Percentiles rank a stretch among this genome's conserved stretches.
These are phyloP conservation scores for Erythrocercus mccallii DNA, from an alignment of 2,113 vertebrate genomes.

Conservation along the genomic window DNA sequence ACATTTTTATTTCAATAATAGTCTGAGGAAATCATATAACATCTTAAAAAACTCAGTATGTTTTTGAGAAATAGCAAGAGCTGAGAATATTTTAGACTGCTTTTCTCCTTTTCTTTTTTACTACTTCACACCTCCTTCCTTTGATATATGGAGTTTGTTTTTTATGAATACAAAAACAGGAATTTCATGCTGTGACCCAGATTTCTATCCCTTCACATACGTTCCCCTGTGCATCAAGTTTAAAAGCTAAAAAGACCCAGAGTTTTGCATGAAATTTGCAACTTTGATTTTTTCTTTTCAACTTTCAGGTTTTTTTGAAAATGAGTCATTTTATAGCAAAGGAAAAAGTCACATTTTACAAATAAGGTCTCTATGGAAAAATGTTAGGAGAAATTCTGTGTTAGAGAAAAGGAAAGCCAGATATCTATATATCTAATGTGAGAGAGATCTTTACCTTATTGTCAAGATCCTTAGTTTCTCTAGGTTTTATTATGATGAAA, in stretches of 20 bases:
- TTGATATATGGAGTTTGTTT: conserved; percentile 60
- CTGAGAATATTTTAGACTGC: conserved; percentile 36
- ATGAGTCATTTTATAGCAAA: conserved; percentile 39
- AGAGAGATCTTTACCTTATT: neutral
- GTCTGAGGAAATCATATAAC: neutral
- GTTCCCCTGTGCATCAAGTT: conserved; percentile 62
- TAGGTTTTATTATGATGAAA: neutral
- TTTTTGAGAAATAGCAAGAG: neutral
- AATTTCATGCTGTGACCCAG: conserved; percentile 66
- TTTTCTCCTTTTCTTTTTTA: conserved; percentile 55
- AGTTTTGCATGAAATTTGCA: conserved; percentile 60
- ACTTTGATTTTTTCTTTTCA: neutral
- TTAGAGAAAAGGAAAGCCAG: neutral
- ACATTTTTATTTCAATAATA: neutral
- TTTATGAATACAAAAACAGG: conserved; percentile 65
- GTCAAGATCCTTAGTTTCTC: neutral
- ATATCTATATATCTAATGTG: neutral
- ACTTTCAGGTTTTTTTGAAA: conserved; percentile 19
- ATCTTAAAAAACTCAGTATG: neutral
- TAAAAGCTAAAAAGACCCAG: conserved; percentile 51
- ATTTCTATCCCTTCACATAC: conserved; percentile 58
- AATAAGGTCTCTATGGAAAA: neutral
- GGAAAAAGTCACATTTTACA: neutral
- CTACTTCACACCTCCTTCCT: conserved; percentile 66
- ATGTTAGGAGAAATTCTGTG: neutral